Evolutionary conservation across 2,113 vertebrate species (phyloP), one percentile per base, ranked within the genome.

Genomic region (Sphaerodactylus townsendi): DNA sequence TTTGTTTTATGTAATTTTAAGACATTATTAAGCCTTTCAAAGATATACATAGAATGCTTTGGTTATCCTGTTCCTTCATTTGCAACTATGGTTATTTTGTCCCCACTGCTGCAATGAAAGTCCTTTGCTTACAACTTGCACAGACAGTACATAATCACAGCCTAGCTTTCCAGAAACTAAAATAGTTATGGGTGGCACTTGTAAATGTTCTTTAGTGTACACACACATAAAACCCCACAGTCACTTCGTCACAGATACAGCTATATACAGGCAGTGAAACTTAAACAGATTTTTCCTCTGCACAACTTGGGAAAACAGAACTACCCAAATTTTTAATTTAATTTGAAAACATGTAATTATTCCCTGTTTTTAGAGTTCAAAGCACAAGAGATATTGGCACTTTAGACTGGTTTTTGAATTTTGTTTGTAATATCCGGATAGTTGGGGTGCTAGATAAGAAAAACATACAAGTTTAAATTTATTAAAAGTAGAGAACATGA

Each of bases 1-100:
- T 95, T 95, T 95, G 91, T 8, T 68, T 73, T 78, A 90, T 86
- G 80, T 89, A 88, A 91, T 91, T 92, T 92, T 93, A 87, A 81
- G 3, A 50, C 86, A 95, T 83, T 93, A 93, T 90, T 90, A 83
- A 86, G 85, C 91, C 93, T 94, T 95, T 95, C 93, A 95, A 95
- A 86, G 93, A 91, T 92, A 91, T 68, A 41, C 85, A 83, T 88
- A 79, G 89, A 89, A 87, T 79, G 62, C 74, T 76, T 91, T 95
- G 91, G 86, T 95, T 94, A 92, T 93, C 88, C 77, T 37, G 48
- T 92, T 90, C 88, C 88, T 92, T 80, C 88, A 69, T 70, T 83
- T 84, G 64, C 35, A 56, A 41, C 25, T 69, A 28, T 53, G 48
- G 68, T 68, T 46, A 68, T 44, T 77, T 77, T 77, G 25, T 69